These are phyloP conservation scores for Rynchops niger DNA, from an alignment of 2,113 vertebrate species.

Conservation along the genomic window DNA sequence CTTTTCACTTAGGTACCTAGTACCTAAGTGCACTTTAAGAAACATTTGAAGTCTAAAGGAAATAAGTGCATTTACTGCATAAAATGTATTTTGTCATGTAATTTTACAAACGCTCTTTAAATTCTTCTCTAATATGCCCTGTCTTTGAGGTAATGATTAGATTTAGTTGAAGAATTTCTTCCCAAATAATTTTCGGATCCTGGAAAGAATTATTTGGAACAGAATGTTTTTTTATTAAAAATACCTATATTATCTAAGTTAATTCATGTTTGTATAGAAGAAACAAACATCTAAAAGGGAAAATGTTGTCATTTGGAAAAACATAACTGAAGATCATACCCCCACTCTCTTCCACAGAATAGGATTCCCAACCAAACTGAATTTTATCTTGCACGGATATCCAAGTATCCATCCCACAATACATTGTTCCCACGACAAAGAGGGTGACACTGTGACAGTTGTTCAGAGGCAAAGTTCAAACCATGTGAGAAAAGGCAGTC, in stretches of 20 bases:
- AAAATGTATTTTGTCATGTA: not conserved
- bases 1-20: not conserved
- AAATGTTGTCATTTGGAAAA: not conserved
- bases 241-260: not conserved
- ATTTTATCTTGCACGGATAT: not conserved
- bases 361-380: fast-evolving
- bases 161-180: not conserved
- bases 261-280: not conserved
- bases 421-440: not conserved
- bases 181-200: not conserved
- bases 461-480: not conserved
- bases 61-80: not conserved
- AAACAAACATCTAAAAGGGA: not conserved
- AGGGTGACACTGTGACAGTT: not conserved
- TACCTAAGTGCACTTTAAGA: not conserved
- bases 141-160: not conserved
- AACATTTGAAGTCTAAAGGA: not conserved
- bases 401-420: not conserved
- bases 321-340: not conserved
- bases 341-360: not conserved
- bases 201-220: not conserved
- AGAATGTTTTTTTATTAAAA: not conserved
- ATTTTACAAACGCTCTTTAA: not conserved
- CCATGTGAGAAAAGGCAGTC: not conserved
- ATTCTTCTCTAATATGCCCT: not conserved